These are phyloP conservation scores for Lithophane leautieri DNA, from an alignment of 2,888 invertebrate genomes.

Conservation along the genomic window DNA sequence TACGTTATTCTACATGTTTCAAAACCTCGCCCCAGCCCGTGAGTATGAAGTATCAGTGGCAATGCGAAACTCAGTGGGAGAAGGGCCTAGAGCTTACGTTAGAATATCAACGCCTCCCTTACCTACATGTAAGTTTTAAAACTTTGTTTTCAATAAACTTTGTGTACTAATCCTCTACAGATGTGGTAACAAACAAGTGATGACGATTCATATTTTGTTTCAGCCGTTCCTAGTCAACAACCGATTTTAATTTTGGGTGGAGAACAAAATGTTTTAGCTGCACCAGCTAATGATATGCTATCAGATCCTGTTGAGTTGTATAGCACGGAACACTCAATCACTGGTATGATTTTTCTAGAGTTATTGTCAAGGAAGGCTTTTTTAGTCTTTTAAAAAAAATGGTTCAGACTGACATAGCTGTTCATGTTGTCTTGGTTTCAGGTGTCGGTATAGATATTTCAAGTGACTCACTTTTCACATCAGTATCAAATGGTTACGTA, in stretches of 20 bases:
- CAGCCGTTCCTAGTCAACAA: conserved; percentile 92
- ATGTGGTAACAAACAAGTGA: background rate
- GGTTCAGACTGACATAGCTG: background rate
- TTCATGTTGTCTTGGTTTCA: conserved; percentile 71
- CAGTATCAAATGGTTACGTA: conserved; percentile 93
- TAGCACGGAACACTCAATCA: conserved; percentile 88
- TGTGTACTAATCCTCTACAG: background rate
- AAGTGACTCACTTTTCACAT: conserved; percentile 93
- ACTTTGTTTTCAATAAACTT: background rate
- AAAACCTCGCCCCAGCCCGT: conserved; percentile 92
- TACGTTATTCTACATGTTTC: conserved; percentile 93
- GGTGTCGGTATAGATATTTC: conserved; percentile 95
- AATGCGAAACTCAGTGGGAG: conserved; percentile 95
- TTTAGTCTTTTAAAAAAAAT: background rate
- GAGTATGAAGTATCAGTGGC: conserved; percentile 95
- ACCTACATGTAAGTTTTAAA: conserved; percentile 90
- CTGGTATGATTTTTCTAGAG: conserved; percentile 72
- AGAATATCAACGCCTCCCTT: conserved; percentile 92
- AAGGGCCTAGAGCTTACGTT: conserved; percentile 93
- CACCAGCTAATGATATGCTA: conserved; percentile 92
- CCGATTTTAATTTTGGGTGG: conserved; percentile 93
- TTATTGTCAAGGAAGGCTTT: background rate
- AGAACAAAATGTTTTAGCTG: conserved; percentile 92
- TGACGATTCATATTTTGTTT: conserved; percentile 53
- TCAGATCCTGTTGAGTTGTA: conserved; percentile 92